Conservation (phyloP, 2,113 vertebrate species). For the Cheirogaleus medius region DNA sequence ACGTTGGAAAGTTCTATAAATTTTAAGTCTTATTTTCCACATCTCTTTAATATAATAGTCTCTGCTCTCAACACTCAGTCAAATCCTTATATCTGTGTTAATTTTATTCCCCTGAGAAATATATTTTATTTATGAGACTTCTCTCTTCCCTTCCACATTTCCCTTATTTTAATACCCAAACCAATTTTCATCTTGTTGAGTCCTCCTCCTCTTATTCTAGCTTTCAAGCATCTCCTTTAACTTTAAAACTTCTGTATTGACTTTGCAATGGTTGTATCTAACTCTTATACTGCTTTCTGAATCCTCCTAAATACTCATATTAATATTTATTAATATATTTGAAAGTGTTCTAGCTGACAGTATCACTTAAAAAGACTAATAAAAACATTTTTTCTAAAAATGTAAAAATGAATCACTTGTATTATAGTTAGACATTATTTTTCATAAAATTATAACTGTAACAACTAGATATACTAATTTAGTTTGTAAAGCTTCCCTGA, state of each 20-base stretch:
- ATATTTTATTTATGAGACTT: neutral
- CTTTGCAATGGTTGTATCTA: neutral
- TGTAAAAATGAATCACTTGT: neutral
- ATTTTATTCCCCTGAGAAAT: neutral
- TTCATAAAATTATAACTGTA: neutral
- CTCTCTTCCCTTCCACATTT: neutral
- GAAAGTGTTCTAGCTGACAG: neutral
- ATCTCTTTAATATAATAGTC: neutral
- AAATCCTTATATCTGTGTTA: neutral
- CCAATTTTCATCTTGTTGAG: neutral
- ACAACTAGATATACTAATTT: neutral
- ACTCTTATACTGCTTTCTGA: neutral
- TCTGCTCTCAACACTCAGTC: neutral
- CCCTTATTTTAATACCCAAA: neutral
- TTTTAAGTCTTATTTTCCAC: neutral
- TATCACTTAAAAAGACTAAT: neutral
- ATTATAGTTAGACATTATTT: neutral
- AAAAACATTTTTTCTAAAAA: neutral
- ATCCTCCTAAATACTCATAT: neutral
- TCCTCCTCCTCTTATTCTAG: neutral
- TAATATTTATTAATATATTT: neutral
- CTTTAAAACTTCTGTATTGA: neutral
- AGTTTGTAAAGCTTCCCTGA: neutral
- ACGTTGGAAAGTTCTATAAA: neutral
- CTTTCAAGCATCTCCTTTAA: neutral